Percentiles rank a stretch among this genome's conserved stretches.
phyloP scores from a whole-genome alignment of 2,113 vertebrate genomes.

The Aix galericulata region DNA sequence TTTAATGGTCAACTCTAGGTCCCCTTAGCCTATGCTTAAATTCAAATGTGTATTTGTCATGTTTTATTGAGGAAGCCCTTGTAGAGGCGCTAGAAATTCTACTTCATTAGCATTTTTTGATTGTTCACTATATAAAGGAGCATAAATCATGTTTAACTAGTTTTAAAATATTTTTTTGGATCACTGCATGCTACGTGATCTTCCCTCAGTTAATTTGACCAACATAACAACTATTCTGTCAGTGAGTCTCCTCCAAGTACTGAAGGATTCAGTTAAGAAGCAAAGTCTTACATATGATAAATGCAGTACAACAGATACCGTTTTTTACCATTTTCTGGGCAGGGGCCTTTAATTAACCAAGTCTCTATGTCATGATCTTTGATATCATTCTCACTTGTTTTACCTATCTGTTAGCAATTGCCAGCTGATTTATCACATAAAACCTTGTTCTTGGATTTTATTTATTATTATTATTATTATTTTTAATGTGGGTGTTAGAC shows the following conservation, averaged over 20 bases:
- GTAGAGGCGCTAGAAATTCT: neutral
- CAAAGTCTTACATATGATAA: neutral
- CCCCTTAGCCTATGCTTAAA: neutral
- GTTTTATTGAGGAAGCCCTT: neutral
- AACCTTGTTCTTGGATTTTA: accelerated
- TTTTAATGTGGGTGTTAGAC: neutral
- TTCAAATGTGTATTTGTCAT: neutral
- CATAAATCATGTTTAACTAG: neutral
- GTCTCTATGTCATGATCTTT: neutral
- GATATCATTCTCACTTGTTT: neutral
- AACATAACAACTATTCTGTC: neutral
- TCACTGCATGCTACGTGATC: neutral
- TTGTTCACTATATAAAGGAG: neutral
- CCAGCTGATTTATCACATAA: neutral
- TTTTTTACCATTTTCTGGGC: neutral
- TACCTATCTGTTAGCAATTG: neutral
- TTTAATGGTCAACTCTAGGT: neutral
- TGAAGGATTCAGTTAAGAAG: neutral
- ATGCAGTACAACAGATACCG: neutral
- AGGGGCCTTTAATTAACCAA: neutral
- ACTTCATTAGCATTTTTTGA: neutral
- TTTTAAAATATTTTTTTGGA: neutral
- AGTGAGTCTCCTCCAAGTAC: neutral
- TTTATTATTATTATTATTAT: neutral
- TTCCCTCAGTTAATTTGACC: neutral